Percentiles rank a stretch among this genome's conserved stretches.
phyloP scores from a whole-genome alignment of 2,113 vertebrate genomes.

The Bos indicus region DNA sequence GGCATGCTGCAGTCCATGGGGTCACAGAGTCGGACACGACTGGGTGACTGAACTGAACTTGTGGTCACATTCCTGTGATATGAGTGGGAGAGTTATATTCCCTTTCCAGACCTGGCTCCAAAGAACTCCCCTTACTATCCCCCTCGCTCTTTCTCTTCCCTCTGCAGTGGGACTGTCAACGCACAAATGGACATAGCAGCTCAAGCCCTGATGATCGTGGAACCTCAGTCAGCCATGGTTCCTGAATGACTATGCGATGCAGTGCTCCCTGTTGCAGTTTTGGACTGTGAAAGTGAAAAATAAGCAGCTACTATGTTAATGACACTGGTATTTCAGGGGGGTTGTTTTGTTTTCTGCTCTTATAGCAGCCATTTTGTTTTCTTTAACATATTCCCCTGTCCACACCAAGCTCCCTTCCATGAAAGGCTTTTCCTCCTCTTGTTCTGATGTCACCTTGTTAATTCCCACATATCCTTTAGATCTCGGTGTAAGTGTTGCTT shows the following conservation, averaged over 20 bases:
- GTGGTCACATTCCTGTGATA: neutral
- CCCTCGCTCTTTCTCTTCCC: neutral
- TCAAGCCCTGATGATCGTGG: neutral
- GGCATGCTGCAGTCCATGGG: neutral
- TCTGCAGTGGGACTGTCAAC: neutral
- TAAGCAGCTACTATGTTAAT: neutral
- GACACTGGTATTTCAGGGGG: neutral
- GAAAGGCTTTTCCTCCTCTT: neutral
- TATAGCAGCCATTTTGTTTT: neutral
- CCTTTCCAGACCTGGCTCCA: neutral
- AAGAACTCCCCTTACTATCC: no score
- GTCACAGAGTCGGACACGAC: rapidly evolving
- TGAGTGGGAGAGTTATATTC: no score
- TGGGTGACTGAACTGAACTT: neutral
- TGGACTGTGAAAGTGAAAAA: neutral
- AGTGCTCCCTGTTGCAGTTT: rapidly evolving
- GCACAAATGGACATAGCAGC: neutral
- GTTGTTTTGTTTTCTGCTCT: neutral
- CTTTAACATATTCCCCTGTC: neutral
- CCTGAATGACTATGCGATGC: neutral
- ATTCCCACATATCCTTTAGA: neutral
- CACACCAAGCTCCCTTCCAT: neutral
- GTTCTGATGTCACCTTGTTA: neutral
- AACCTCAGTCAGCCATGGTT: neutral
- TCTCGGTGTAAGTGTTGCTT: neutral